These are phyloP conservation scores for Alexandromys oeconomus DNA, from an alignment of 2,797 vertebrate species.

Conservation along the genomic window DNA sequence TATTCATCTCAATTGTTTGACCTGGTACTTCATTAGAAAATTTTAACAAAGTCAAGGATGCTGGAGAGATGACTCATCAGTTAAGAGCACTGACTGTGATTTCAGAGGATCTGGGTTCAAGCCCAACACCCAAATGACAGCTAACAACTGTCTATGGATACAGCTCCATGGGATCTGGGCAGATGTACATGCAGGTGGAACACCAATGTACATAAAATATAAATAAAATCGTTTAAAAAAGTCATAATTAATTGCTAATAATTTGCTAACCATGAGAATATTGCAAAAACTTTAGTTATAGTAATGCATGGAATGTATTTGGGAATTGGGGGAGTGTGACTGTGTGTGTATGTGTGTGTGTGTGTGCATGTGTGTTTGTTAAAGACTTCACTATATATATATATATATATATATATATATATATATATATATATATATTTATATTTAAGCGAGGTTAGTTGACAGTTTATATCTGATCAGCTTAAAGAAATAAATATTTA, in stretches of 20 bases:
- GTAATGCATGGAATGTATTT: neutral
- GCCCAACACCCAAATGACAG: neutral
- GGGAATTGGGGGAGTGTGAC: neutral
- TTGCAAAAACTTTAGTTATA: conserved; percentile 1
- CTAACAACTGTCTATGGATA: neutral
- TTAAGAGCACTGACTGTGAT: neutral
- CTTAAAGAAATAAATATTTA: conserved; percentile 19
- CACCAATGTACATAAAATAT: neutral
- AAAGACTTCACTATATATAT: neutral
- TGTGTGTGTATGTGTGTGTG: neutral
- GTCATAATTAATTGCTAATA: neutral
- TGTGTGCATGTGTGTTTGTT: neutral
- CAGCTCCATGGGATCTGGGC: neutral
- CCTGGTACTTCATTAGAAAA: conserved; percentile 17
- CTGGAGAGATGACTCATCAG: neutral
- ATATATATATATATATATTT: neutral
- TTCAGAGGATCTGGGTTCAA: neutral
- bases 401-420: neutral
- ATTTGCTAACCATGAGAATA: conserved; percentile 31
- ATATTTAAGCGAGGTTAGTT: neutral
- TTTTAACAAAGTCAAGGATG: neutral
- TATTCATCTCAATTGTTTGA: neutral
- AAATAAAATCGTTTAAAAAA: neutral
- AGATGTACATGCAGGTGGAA: neutral
- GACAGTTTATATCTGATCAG: neutral